These are phyloP conservation scores for Platalea minor DNA, from an alignment of 2,797 vertebrate genomes.

Conservation along the genomic window DNA sequence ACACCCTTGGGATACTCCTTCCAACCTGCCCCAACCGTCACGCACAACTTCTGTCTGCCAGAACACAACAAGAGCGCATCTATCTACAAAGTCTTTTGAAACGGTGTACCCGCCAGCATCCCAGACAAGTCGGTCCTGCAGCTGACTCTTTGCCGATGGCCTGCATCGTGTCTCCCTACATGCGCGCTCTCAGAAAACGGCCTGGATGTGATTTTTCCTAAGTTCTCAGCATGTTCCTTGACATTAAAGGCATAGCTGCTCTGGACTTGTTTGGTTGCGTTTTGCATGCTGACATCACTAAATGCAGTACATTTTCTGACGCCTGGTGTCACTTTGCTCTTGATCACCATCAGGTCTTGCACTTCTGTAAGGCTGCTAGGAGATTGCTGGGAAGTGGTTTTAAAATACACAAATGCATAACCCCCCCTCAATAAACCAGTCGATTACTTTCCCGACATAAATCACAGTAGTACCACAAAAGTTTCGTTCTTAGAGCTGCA, in stretches of 20 bases:
- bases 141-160: not conserved
- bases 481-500: not conserved
- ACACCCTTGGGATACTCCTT: not conserved
- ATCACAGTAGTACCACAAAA: not conserved
- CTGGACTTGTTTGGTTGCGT: not conserved
- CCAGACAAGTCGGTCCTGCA: not conserved
- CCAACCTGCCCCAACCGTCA: not conserved
- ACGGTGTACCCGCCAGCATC: not conserved
- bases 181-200: fast-evolving
- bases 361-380: not conserved
- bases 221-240: not conserved
- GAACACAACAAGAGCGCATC: not conserved
- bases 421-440: fast-evolving
- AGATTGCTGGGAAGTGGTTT: not conserved
- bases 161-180: not conserved
- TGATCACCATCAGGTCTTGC: not conserved
- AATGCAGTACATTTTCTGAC: not conserved
- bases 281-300: not conserved
- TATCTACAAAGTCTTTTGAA: not conserved
- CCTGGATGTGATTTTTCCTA: not conserved
- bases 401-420: not conserved
- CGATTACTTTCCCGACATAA: not conserved
- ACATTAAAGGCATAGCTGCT: not conserved
- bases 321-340: not conserved
- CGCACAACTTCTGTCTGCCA: not conserved